phyloP scores from a whole-genome alignment of 2,113 vertebrate genomes.

The Morone saxatilis region DNA sequence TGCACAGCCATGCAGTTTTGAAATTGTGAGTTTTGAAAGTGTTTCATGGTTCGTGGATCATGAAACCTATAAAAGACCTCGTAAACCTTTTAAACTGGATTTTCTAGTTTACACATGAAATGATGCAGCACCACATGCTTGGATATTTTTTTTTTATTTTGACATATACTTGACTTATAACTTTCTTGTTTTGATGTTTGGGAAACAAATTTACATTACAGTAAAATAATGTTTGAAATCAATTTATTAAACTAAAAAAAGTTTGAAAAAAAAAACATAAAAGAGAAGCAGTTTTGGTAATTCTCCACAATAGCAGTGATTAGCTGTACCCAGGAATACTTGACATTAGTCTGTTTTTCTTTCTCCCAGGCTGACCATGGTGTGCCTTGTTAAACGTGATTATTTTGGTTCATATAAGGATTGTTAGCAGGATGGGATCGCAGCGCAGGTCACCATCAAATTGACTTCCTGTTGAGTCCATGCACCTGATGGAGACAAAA shows the following conservation, averaged over 20 bases:
- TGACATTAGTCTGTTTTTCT: background rate
- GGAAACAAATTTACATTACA: background rate
- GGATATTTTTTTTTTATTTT: background rate
- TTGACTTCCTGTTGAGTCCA: conserved; percentile 20
- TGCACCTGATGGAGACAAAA: conserved; percentile 1
- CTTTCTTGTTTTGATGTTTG: background rate
- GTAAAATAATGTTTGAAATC: background rate
- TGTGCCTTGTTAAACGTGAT: conserved; percentile 41
- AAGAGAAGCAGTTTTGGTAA: background rate
- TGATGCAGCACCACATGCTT: conserved; percentile 1
- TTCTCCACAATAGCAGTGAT: background rate
- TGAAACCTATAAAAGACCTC: conserved; percentile 29
- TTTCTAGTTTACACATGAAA: conserved; percentile 19
- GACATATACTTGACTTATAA: background rate
- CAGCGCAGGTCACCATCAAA: conserved; percentile 22
- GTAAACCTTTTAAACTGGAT: conserved; percentile 17
- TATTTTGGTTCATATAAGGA: conserved; percentile 15
- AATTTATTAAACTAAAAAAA: background rate
- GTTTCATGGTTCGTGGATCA: conserved; percentile 20
- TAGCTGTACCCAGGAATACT: conserved; percentile 10
- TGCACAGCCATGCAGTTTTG: background rate
- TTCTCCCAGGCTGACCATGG: background rate
- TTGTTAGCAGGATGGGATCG: conserved; percentile 23
- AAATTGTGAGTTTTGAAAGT: conserved; percentile 19
- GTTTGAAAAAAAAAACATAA: background rate